phyloP scores from a whole-genome alignment of 2,888 invertebrate species.

The Sminthurides aquaticus region DNA sequence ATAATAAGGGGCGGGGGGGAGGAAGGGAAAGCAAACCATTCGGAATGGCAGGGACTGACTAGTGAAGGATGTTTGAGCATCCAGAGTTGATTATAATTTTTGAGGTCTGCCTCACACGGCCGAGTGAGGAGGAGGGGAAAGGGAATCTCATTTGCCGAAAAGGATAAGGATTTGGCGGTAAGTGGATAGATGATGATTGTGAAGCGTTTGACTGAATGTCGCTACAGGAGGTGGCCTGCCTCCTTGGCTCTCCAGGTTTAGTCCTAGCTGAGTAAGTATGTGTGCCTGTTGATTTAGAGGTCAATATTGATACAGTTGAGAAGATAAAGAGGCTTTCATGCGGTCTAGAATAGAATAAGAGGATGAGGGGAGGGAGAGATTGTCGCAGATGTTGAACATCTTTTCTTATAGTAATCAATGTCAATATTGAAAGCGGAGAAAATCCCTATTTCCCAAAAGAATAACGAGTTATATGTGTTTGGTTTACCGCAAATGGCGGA shows the following conservation, averaged over 20 bases:
- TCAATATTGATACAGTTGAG: constrained; percentile 41
- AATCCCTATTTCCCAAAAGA: constrained; percentile 19
- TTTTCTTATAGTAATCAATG: constrained; percentile 38
- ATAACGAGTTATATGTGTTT: neutral
- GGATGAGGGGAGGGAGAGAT: constrained; percentile 17
- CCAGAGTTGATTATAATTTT: too few relatives aligned
- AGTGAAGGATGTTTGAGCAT: too few relatives aligned
- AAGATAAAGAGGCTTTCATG: constrained; percentile 21
- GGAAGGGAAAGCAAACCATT: too few relatives aligned
- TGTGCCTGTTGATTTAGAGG: constrained; percentile 36
- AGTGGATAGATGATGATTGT: too few relatives aligned
- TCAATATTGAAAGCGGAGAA: constrained; percentile 32
- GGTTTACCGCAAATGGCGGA: neutral
- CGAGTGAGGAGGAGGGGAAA: too few relatives aligned
- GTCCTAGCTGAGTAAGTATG: constrained; percentile 5
- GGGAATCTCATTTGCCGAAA: too few relatives aligned
- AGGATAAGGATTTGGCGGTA: too few relatives aligned
- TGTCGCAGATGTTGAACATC: constrained; percentile 36
- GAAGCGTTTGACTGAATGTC: neutral
- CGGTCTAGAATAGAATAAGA: constrained; percentile 14
- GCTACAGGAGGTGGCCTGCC: too few relatives aligned
- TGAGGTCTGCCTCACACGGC: too few relatives aligned
- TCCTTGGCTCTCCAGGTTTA: too few relatives aligned
- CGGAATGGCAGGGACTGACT: too few relatives aligned
- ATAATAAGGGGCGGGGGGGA: too few relatives aligned